A percentile compares a stretch with the other conserved stretches of the same genome.
Evolutionary conservation across 2,113 vertebrate species (phyloP).

Genomic region (Oncorhynchus gorbuscha): DNA sequence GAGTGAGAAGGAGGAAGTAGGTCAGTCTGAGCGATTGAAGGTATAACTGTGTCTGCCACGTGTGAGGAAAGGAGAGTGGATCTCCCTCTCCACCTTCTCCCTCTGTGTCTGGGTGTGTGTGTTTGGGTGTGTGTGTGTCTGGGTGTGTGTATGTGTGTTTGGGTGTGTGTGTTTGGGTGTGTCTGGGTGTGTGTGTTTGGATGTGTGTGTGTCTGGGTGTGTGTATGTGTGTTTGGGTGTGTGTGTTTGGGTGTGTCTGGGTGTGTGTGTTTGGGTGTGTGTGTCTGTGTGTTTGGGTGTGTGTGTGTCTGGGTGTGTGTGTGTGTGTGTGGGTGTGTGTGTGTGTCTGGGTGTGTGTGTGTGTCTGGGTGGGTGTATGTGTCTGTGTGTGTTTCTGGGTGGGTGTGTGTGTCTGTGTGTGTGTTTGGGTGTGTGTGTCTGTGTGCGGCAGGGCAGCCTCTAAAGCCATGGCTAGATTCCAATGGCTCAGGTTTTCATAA

Average conservation of each 20-base stretch:
- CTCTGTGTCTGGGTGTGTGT: background rate
- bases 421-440: too few relatives aligned
- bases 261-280: background rate
- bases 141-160: background rate
- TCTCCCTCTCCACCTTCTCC: background rate
- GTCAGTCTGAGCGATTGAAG: background rate
- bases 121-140: background rate
- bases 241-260: too few relatives aligned
- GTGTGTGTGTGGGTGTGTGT: too few relatives aligned
- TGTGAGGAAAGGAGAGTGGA: conserved; percentile 1
- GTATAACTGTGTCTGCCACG: background rate
- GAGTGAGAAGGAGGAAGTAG: background rate
- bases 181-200: background rate
- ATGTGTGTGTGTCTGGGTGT: background rate
- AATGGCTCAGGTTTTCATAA: conserved; percentile 13
- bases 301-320: background rate
- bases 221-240: too few relatives aligned
- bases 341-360: too few relatives aligned
- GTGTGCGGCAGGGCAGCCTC: background rate
- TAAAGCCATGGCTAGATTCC: background rate
- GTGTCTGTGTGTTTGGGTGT: background rate
- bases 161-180: background rate
- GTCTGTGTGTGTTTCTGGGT: too few relatives aligned
- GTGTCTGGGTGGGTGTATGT: background rate
- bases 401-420: too few relatives aligned